Evolutionary conservation across 2,888 invertebrate genomes (phyloP).

Genomic region (Pristionchus exspectatus): DNA sequence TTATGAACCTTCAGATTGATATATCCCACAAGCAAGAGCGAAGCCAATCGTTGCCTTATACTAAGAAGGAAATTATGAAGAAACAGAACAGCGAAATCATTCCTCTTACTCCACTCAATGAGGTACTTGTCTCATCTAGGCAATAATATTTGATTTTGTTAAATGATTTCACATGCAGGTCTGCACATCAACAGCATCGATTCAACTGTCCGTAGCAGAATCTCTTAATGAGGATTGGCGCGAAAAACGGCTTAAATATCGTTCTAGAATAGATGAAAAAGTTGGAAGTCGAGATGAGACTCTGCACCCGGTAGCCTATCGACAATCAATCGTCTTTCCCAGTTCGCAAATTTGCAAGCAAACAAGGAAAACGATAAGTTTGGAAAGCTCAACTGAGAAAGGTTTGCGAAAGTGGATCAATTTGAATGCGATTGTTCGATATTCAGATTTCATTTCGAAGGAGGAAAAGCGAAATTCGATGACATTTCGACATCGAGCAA

Average conservation of each 20-base stretch:
- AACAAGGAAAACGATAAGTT: background rate
- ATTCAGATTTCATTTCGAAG: background rate
- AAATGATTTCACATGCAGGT: background rate
- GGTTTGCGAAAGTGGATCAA: background rate
- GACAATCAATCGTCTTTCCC: slow-evolving; percentile 22
- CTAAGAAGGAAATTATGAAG: background rate
- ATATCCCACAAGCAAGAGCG: background rate
- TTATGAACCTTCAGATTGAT: background rate
- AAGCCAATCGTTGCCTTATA: slow-evolving; percentile 8
- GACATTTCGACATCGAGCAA: slow-evolving; percentile 23
- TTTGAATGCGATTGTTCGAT: background rate
- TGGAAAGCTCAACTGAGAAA: background rate
- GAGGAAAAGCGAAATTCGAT: slow-evolving; percentile 40
- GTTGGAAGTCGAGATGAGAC: background rate
- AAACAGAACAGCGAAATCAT: background rate
- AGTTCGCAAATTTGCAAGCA: background rate
- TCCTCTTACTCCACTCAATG: slow-evolving; percentile 15
- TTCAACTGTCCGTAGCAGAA: slow-evolving; percentile 27
- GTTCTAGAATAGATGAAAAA: background rate
- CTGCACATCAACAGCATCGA: slow-evolving; percentile 16
- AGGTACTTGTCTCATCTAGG: background rate
- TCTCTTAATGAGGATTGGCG: background rate
- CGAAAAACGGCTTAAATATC: background rate
- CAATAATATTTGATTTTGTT: too few relatives aligned
- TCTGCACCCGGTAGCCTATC: background rate